Base-by-base conservation (phyloP, 2,888 invertebrate species). In the Stenotaenia linearis region DNA sequence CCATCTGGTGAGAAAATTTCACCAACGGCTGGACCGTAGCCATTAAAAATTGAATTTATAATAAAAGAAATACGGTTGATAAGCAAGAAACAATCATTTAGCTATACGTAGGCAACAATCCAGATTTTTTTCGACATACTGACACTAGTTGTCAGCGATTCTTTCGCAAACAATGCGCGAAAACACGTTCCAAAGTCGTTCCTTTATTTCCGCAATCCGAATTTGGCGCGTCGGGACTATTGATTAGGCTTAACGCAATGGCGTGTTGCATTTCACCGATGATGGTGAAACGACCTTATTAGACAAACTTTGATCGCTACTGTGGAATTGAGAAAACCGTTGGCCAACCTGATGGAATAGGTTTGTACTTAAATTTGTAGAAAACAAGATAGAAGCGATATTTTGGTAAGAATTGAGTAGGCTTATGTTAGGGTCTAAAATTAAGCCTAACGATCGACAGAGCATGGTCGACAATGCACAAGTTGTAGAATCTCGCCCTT, bases 171-270 rank as follows among this genome's bases (percentile, higher is more conserved):
- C 40, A 40, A 40, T 40, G 4, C 0, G 40, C 10, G 3, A 40
- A 40, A 40, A 40, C 40, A 40, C 15, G 40, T 40, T 40, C 0
- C 4, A 10, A 40, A 40, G 40, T 40, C n/a, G 40, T 56, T 56
- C 56, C 1, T 56, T 56, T 56, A 18, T 56, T 56, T 23, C 56
- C 56, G 56, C 56, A 56, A 56, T 56, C 23, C 75, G 32, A 75
- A 75, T 75, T 75, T 75, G 75, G 75, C 75, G 75, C 75, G 15
- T n/a, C 32, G n/a, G n/a, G 32, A 32, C 30, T 75, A 75, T 75
- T 75, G 75, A 75, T 75, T 75, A 75, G 75, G 75, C 75, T 75
- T 75, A 75, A 28, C 75, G 75, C 75, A 75, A 75, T 75, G 75
- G 75, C 75, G 75, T 75, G 75, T 75, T 75, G 75, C 75, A 32